phyloP scores from a whole-genome alignment of 2,113 vertebrate genomes.

The Uria lomvia region DNA sequence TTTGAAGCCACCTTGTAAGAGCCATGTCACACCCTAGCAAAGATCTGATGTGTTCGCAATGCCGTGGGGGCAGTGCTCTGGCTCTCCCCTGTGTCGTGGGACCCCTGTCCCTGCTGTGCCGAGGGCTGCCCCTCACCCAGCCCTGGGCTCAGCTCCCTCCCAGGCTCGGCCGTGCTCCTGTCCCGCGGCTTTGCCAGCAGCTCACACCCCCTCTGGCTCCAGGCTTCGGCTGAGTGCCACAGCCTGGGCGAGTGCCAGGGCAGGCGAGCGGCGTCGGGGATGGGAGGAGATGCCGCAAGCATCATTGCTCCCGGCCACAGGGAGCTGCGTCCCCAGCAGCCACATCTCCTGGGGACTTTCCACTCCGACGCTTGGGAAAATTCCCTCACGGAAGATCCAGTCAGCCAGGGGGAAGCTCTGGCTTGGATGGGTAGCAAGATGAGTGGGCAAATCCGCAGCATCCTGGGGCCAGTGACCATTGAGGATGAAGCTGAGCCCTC shows the following conservation, averaged over 20 bases:
- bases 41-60: accelerated
- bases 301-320: neutral
- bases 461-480: neutral
- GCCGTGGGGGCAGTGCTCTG: neutral
- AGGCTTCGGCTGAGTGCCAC: neutral
- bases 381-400: neutral
- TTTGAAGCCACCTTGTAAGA: neutral
- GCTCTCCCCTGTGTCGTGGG: neutral
- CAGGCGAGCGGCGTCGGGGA: neutral
- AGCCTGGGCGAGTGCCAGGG: neutral
- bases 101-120: neutral
- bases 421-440: neutral
- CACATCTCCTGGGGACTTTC: constrained; percentile 46
- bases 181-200: neutral
- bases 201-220: neutral
- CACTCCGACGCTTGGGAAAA: neutral
- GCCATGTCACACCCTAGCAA: neutral
- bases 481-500: neutral
- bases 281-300: neutral
- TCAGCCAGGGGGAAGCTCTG: neutral
- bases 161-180: neutral
- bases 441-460: neutral
- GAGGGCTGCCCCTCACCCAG: neutral
- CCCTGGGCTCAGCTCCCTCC: neutral
- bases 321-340: neutral